Evolutionary conservation across 1,140 invertebrate species (phyloP).

Genomic region (Hypothenemus hampei): DNA sequence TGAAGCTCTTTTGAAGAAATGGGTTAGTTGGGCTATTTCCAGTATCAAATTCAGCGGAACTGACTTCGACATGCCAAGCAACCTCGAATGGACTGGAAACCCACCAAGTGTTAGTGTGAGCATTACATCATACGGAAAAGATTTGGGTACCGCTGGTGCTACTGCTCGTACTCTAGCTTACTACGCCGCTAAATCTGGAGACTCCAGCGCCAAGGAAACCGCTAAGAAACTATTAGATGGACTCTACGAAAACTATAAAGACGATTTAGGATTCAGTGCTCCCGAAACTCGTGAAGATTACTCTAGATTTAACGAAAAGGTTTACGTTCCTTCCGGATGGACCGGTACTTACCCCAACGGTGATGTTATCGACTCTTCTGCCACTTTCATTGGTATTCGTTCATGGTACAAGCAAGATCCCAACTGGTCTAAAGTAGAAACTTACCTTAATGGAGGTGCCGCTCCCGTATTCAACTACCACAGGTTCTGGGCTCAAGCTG

Average conservation of each 20-base stretch:
- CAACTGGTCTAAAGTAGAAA: constrained; percentile 24
- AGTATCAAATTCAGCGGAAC: constrained; percentile 13
- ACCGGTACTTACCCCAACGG: constrained; percentile 29
- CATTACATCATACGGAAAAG: constrained; percentile 7
- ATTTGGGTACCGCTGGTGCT: constrained; percentile 22
- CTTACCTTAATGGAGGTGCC: constrained; percentile 22
- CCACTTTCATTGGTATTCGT: constrained; percentile 26
- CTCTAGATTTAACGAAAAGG: constrained; percentile 19
- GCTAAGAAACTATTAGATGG: constrained; percentile 28
- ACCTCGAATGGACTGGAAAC: constrained; percentile 19
- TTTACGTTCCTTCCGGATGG: constrained; percentile 27
- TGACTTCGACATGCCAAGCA: constrained; percentile 16
- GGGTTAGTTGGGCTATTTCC: constrained; percentile 19
- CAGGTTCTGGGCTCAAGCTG: constrained; percentile 29
- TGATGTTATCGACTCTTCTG: constrained; percentile 27
- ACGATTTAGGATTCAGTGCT: constrained; percentile 12
- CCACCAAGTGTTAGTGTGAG: constrained; percentile 24
- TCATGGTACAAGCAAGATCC: constrained; percentile 31
- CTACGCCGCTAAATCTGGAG: constrained; percentile 28
- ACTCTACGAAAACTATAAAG: constrained; percentile 17
- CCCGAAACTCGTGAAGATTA: constrained; percentile 16
- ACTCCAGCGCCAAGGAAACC: constrained; percentile 13
- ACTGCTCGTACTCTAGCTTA: constrained; percentile 24
- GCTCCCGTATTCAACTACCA: constrained; percentile 24
- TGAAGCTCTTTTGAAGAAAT: constrained; percentile 19